Percentiles rank a stretch among this genome's conserved stretches.
Conservation (phyloP, 2,797 vertebrate species). For the Bovichtus variegatus region DNA sequence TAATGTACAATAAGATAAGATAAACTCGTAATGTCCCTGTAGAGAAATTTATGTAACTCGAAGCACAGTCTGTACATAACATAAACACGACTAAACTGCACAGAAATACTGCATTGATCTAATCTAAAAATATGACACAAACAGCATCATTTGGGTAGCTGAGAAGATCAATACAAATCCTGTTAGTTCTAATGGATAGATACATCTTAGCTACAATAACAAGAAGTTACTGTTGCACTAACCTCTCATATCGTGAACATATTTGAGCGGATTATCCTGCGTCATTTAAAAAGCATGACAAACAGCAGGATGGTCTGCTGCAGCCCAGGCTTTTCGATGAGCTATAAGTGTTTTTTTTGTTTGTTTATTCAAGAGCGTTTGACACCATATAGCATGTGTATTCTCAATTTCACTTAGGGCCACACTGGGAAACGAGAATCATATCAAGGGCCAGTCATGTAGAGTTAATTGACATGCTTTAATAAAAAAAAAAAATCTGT, state of each 20-base stretch:
- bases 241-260: constrained; percentile 1
- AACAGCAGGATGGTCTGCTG: neutral
- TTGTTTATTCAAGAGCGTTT: neutral
- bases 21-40: too few species aligned
- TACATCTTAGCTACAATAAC: neutral
- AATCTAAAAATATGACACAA: neutral
- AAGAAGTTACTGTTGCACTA: neutral
- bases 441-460: too few species aligned
- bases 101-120: neutral
- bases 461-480: too few species aligned
- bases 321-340: neutral
- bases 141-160: neutral
- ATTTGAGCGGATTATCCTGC: constrained; percentile 6
- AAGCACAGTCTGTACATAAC: neutral
- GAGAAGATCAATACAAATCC: neutral
- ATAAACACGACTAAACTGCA: neutral
- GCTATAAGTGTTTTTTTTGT: neutral
- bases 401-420: too few species aligned
- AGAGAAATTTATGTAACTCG: neutral
- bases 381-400: neutral
- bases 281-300: constrained; percentile 15
- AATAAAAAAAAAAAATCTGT: too few species aligned
- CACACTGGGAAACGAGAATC: too few species aligned
- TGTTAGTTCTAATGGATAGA: neutral
- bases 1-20: neutral